A percentile compares a stretch with the other conserved stretches of the same genome.
Conservation (phyloP, 2,888 invertebrate species). For the Ommatoiulus sabulosus region DNA sequence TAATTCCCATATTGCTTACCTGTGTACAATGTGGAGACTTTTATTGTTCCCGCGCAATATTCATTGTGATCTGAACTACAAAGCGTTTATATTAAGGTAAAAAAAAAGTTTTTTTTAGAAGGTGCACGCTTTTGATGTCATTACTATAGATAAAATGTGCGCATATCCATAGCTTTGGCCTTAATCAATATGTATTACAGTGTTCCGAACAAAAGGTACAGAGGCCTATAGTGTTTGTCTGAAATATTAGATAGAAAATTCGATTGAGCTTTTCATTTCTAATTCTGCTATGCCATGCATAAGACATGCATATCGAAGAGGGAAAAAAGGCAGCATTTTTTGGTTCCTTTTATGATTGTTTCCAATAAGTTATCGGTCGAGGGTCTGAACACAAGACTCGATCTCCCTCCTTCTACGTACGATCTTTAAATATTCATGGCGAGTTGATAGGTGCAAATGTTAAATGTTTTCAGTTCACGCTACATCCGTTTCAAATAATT, state of each 20-base stretch:
- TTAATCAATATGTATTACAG: slow-evolving; percentile 32
- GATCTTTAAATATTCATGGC: not conserved
- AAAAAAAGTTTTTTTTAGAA: not conserved
- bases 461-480: slow-evolving; percentile 21
- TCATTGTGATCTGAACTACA: not conserved
- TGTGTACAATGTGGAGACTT: not conserved
- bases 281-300: not conserved
- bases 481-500: slow-evolving; percentile 17
- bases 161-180: not conserved
- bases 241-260: slow-evolving; percentile 11
- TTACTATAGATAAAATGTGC: slow-evolving; percentile 13
- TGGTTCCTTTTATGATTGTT: not conserved
- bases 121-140: not conserved
- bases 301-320: not conserved
- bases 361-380: not conserved
- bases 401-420: not conserved
- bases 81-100: not conserved
- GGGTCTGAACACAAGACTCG: not conserved
- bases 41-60: not conserved
- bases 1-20: not conserved
- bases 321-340: not conserved
- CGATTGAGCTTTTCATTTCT: slow-evolving; percentile 27
- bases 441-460: slow-evolving; percentile 6
- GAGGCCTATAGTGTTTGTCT: not conserved
- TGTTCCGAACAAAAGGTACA: not conserved